Evolutionary conservation across 2,888 invertebrate genomes (phyloP), one percentile per base, ranked within the genome.

Genomic region (Tetranychus truncatus): DNA sequence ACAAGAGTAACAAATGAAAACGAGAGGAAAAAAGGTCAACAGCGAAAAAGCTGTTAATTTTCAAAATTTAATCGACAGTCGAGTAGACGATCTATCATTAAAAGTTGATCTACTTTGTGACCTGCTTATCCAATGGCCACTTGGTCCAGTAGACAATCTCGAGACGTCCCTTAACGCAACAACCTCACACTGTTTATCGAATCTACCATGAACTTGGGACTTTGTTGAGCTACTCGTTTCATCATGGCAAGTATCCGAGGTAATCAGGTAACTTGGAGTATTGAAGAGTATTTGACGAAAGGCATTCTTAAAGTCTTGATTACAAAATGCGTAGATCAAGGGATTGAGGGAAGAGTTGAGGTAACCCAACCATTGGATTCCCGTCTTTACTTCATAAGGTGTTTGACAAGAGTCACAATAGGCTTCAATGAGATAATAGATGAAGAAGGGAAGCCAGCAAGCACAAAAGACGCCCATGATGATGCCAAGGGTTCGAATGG

Each of bases 361-460:
- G 75, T 80, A 80, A 34, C 80, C 80, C 34, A 80, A 74, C 80
- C 80, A 80, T 9, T 79, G 78, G 21, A 80, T 79, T 78, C 92
- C 88, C 74, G 91, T 90, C 20, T 78, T 76, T 9, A 77, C 72
- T 66, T 79, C 79, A 78, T 90, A 89, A 66, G 92, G 89, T 76
- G 92, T 88, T 83, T 92, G 90, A 83, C 93, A 93, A 7, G 79
- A 79, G 77, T 89, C 87, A 82, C 91, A 92, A 82, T 92, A 95
- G 0, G 93, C 94, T 8, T 92, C 86, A 75, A 94, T 87, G 72
- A 95, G 87, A 83, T 95, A 95, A 85, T 94, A 91, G 73, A 93
- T 92, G 85, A 96, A 95, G 85, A 96, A 96, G 0, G 95, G 95
- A 75, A 94, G 75, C 96, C 96, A 97, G 83, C 96, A 97, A 81